Evolutionary conservation across 2,113 vertebrate genomes (phyloP).

Genomic region (Dipodomys spectabilis): DNA sequence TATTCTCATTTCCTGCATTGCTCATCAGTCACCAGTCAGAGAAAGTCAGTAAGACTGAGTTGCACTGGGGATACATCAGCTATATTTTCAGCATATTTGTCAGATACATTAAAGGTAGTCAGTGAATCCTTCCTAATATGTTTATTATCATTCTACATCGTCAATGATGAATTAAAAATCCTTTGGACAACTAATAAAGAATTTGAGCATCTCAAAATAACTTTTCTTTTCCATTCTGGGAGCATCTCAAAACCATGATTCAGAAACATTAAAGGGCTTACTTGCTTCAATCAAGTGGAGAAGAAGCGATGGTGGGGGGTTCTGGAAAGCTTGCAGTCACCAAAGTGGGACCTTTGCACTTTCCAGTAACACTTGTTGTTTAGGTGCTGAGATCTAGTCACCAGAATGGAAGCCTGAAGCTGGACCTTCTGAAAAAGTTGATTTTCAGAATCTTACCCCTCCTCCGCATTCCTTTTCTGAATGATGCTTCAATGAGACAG

Average conservation of each 20-base stretch:
- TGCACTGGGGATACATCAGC: neutral
- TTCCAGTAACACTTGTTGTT: neutral
- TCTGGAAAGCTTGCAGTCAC: neutral
- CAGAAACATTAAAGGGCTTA: neutral
- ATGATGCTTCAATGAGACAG: neutral
- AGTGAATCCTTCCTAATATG: neutral
- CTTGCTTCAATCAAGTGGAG: neutral
- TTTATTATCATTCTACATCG: neutral
- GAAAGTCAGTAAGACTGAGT: neutral
- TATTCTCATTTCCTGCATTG: constrained; percentile 18
- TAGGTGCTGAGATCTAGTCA: neutral
- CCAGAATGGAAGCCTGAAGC: neutral
- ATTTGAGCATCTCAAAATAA: constrained; percentile 1
- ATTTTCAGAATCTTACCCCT: neutral
- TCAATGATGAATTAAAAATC: neutral
- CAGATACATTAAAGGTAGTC: constrained; percentile 39
- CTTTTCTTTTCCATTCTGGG: neutral
- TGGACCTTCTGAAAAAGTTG: neutral
- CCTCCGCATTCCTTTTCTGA: neutral
- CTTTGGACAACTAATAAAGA: constrained; percentile 16
- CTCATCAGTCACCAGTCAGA: neutral
- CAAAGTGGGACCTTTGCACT: neutral
- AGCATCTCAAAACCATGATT: neutral
- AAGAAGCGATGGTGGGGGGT: neutral
- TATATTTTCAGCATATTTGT: constrained; percentile 14